Evolutionary conservation across 2,888 invertebrate genomes (phyloP), one percentile per base, ranked within the genome.

Genomic region (Noctua pronuba): DNA sequence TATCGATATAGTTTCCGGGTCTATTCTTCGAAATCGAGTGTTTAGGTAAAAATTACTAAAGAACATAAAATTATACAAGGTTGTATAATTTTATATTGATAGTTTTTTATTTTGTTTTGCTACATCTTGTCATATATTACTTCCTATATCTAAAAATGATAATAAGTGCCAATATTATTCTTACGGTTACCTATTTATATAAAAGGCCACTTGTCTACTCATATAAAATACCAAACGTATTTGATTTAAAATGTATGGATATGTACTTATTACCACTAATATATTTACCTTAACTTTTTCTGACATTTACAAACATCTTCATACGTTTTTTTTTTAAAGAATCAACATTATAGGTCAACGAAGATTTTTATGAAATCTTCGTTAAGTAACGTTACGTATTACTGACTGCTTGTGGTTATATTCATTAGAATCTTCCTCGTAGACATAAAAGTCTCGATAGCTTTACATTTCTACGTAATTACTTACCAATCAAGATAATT

Each of bases 391-490:
- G 28, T 71, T 71, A 73, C 68, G 66, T 78, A 75, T 76, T 68
- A 49, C 68, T 49, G 55, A 72, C 58, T 64, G 18, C 46, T 64
- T 64, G 74, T 64, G 68, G 55, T 58, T 77, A 77, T 58, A 71
- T 71, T 60, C 46, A 77, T 83, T 69, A 24, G 31, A 46, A 77
- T 74, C 21, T 82, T 83, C 73, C 83, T 82, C 62, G 44, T 82
- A 69, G n/a, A 70, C 46, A 52, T 72, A 52, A 44, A 75, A 41
- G 44, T 49, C 44, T 84, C 58, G 68, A 77, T 55, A 77, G 66
- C 66, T 66, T 79, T 49, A 66, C 55, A 79, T 84, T 73, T 82
- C 38, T 73, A 62, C 8, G 55, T 79, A 79, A 79, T 62, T 73
- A 62, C 44, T 64, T n/a, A n/a, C 38, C 16, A 18, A 62, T 70